A percentile compares a stretch with the other conserved stretches of the same genome.
Evolutionary conservation across 2,888 invertebrate species (phyloP).

Genomic region (Drosophila fulvimacula): DNA sequence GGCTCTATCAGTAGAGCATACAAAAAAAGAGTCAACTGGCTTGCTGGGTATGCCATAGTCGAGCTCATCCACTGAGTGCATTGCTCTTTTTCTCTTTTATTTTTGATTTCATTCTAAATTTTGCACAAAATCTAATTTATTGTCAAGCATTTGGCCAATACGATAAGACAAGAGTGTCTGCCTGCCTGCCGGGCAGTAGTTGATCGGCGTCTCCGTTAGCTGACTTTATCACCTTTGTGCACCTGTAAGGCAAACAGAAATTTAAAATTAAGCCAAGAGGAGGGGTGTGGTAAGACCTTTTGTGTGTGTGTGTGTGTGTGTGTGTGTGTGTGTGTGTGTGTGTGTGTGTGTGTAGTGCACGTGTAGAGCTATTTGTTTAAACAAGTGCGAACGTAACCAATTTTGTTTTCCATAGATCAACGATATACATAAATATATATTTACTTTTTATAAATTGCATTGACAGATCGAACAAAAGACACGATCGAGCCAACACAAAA

Average conservation of each 20-base stretch:
- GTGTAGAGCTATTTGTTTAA: slow-evolving; percentile 52
- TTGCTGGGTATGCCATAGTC: neutral
- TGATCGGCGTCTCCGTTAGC: slow-evolving; percentile 33
- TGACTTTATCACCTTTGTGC: slow-evolving; percentile 58
- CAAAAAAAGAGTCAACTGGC: too few relatives aligned
- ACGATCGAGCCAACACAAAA: slow-evolving; percentile 66
- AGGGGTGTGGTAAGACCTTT: neutral
- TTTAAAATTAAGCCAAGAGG: slow-evolving; percentile 7
- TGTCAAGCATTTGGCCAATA: slow-evolving; percentile 66
- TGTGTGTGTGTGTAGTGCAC: slow-evolving; percentile 4
- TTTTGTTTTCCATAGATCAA: slow-evolving; percentile 48
- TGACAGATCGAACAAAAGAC: slow-evolving; percentile 64
- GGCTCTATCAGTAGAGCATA: too few relatives aligned
- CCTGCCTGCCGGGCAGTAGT: neutral
- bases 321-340: slow-evolving; percentile 6
- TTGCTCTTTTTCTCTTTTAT: neutral
- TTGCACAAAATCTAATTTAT: slow-evolving; percentile 77
- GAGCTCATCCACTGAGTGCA: neutral
- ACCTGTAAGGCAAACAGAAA: slow-evolving; percentile 58
- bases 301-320: slow-evolving; percentile 2
- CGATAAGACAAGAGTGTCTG: slow-evolving; percentile 62
- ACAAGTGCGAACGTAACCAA: slow-evolving; percentile 75
- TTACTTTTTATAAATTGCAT: slow-evolving; percentile 59
- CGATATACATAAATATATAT: neutral
- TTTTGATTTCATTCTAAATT: slow-evolving; percentile 37